Percentiles rank a stretch among this genome's conserved stretches.
Evolutionary conservation across 2,888 invertebrate genomes (phyloP).

Genomic region (Drosophila monieri): DNA sequence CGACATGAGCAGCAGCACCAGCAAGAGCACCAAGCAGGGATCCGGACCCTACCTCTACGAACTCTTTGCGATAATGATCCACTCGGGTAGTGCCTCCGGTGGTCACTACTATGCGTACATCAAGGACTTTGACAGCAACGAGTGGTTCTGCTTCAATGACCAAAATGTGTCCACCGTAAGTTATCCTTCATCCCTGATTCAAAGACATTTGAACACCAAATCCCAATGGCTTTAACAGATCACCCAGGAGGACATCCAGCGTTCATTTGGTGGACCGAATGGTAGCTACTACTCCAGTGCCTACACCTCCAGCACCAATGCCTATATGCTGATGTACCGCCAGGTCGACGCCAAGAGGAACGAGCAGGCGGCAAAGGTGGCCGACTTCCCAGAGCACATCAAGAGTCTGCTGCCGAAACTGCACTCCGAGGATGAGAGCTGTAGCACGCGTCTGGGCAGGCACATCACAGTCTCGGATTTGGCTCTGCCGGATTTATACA

Average conservation of each 20-base stretch:
- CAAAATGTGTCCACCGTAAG: slow-evolving; percentile 90
- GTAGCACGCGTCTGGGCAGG: slow-evolving; percentile 79
- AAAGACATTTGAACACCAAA: not conserved
- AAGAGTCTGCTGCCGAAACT: slow-evolving; percentile 87
- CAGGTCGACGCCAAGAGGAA: slow-evolving; percentile 88
- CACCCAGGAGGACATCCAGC: slow-evolving; percentile 91
- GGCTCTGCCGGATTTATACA: slow-evolving; percentile 84
- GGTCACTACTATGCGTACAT: slow-evolving; percentile 97
- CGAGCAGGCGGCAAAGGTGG: slow-evolving; percentile 86
- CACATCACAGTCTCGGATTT: slow-evolving; percentile 85
- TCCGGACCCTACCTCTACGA: slow-evolving; percentile 92
- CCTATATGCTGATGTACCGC: slow-evolving; percentile 96
- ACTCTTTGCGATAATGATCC: slow-evolving; percentile 95
- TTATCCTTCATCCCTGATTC: not conserved
- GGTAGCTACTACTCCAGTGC: slow-evolving; percentile 88
- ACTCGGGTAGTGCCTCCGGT: slow-evolving; percentile 94
- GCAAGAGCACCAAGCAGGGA: slow-evolving; percentile 77
- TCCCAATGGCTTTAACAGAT: slow-evolving; percentile 85
- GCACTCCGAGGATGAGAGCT: slow-evolving; percentile 87
- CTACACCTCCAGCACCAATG: slow-evolving; percentile 92
- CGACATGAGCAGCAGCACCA: slow-evolving; percentile 85
- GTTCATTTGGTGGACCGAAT: slow-evolving; percentile 92
- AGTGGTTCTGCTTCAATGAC: slow-evolving; percentile 96
- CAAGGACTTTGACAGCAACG: slow-evolving; percentile 89
- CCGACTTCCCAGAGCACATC: slow-evolving; percentile 91